phyloP scores from a whole-genome alignment of 1,140 invertebrate species.

The Latrodectus geometricus region DNA sequence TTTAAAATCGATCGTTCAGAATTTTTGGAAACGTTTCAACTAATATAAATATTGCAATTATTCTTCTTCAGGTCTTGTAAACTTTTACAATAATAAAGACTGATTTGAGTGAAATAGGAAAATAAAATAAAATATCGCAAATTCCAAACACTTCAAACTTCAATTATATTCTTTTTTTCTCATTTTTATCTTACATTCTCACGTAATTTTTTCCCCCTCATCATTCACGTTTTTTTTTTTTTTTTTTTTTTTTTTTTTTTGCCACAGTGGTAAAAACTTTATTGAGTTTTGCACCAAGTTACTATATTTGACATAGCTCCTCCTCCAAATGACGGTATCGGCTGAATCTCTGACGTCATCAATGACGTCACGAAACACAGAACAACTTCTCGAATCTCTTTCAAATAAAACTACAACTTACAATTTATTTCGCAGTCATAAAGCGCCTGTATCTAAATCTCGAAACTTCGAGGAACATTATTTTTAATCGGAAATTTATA shows the following conservation, averaged over 20 bases:
- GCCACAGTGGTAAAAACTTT: conserved; percentile 11
- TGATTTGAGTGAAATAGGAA: too few relatives aligned
- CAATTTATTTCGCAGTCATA: not conserved
- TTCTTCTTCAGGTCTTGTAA: too few relatives aligned
- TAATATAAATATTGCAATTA: too few relatives aligned
- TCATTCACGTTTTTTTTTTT: not conserved
- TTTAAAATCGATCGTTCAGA: too few relatives aligned
- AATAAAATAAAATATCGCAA: too few relatives aligned
- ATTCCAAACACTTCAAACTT: too few relatives aligned
- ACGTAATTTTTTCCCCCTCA: not conserved
- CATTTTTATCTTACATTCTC: not conserved
- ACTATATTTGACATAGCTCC: conserved; percentile 47
- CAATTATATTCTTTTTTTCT: not conserved
- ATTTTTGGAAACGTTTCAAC: too few relatives aligned
- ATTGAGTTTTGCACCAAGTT: conserved; percentile 55
- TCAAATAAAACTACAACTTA: not conserved
- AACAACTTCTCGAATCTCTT: not conserved
- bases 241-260: conserved; percentile 1
- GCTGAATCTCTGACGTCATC: conserved; percentile 35
- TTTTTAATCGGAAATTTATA: too few relatives aligned
- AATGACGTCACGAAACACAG: conserved; percentile 30
- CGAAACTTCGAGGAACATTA: too few relatives aligned
- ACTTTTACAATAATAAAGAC: too few relatives aligned
- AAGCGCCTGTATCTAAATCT: too few relatives aligned
- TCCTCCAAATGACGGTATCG: conserved; percentile 45